Percentiles rank a stretch among this genome's conserved stretches.
These are phyloP conservation scores for Melanotus villosus DNA, from an alignment of 2,888 invertebrate species.

Conservation along the genomic window DNA sequence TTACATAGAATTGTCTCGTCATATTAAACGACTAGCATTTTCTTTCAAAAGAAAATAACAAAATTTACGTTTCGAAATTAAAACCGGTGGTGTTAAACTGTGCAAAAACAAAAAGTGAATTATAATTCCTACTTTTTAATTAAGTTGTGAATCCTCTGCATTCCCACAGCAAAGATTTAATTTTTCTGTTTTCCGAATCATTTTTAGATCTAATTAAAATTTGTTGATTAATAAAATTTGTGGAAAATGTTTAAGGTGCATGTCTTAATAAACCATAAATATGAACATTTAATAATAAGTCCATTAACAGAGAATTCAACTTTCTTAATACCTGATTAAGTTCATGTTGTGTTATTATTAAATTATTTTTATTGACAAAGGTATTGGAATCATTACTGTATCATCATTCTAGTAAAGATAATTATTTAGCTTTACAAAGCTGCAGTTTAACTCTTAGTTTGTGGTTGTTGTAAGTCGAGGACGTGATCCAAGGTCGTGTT, in stretches of 20 bases:
- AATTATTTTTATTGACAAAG: conserved; percentile 29
- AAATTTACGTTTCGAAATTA: neutral
- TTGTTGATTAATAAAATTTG: too few relatives aligned
- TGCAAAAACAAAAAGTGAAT: conserved; percentile 36
- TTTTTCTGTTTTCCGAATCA: too few relatives aligned
- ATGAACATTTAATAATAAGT: too few relatives aligned
- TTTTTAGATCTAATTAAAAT: too few relatives aligned
- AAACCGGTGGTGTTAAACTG: neutral
- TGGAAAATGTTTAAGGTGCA: too few relatives aligned
- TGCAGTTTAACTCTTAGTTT: conserved; percentile 18
- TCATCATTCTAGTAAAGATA: conserved; percentile 18
- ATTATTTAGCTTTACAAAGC: conserved; percentile 11
- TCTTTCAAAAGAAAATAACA: neutral
- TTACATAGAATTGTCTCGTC: too few relatives aligned
- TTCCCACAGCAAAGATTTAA: conserved; percentile 11
- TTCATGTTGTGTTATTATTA: conserved; percentile 42
- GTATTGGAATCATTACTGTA: conserved; percentile 8
- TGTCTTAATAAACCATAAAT: too few relatives aligned
- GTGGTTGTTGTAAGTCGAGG: conserved; percentile 13
- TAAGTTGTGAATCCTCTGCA: conserved; percentile 39
- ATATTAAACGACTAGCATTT: too few relatives aligned
- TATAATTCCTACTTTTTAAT: conserved; percentile 43
- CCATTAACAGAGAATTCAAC: conserved; percentile 47
- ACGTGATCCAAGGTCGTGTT: conserved; percentile 21
- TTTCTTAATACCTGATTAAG: conserved; percentile 33